These are phyloP conservation scores for Sinocyclocheilus maitianheensis DNA, from an alignment of 2,113 vertebrate genomes.

Conservation along the genomic window DNA sequence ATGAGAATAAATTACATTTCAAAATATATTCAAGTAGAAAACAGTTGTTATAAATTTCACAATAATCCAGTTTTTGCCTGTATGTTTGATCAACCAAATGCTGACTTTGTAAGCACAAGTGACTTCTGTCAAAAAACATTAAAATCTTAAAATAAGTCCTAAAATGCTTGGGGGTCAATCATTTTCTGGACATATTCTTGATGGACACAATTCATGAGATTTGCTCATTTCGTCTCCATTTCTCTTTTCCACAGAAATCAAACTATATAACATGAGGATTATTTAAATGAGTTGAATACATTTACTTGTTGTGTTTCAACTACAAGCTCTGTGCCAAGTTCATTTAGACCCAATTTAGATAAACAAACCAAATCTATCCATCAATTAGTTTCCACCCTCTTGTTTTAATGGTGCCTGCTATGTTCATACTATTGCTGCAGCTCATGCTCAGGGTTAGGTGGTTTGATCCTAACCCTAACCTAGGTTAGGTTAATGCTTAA, in stretches of 20 bases:
- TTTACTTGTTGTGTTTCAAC: neutral
- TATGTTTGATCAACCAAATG: too few species aligned
- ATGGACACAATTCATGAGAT: neutral
- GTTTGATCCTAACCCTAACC: too few species aligned
- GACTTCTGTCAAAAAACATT: too few species aligned
- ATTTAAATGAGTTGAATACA: neutral
- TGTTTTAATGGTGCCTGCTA: neutral
- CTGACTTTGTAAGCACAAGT: too few species aligned
- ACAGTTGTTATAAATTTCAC: neutral
- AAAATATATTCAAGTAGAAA: neutral
- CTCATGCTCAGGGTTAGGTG: neutral
- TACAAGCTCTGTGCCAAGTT: neutral
- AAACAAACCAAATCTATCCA: constrained; percentile 16
- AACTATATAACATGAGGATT: neutral
- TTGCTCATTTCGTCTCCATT: neutral
- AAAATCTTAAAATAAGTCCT: too few species aligned
- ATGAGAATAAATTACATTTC: too few species aligned
- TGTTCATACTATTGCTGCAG: neutral
- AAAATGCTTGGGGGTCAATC: too few species aligned
- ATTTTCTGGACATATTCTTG: neutral
- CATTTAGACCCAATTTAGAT: constrained; percentile 7
- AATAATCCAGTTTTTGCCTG: neutral
- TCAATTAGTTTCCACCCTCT: neutral
- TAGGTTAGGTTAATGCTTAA: too few species aligned
- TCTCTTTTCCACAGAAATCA: neutral